Conservation (phyloP, 2,113 vertebrate species). For the Piaya cayana region DNA sequence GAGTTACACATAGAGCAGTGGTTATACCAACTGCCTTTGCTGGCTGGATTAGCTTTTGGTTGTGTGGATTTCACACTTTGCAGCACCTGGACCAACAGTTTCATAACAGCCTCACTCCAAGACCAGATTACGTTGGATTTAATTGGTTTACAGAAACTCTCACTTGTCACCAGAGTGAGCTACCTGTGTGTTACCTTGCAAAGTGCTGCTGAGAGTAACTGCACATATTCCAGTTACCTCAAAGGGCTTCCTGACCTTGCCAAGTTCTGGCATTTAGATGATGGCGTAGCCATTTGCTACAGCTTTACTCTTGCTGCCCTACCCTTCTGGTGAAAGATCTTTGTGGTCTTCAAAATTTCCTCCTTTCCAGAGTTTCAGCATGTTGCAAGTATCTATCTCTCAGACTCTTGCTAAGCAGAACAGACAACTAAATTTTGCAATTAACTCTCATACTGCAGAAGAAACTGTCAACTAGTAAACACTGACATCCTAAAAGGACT, state of each 20-base stretch:
- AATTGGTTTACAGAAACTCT: background rate
- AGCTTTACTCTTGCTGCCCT: background rate
- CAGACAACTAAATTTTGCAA: background rate
- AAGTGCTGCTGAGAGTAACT: background rate
- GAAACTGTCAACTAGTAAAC: constrained; percentile 35
- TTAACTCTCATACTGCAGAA: constrained; percentile 1
- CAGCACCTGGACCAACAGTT: background rate
- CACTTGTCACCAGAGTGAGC: background rate
- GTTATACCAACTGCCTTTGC: background rate
- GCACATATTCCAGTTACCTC: fast-evolving
- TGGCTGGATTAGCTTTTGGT: background rate
- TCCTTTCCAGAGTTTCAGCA: background rate
- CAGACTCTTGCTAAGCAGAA: constrained; percentile 9
- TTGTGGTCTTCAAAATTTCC: background rate
- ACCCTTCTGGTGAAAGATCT: background rate
- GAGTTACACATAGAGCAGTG: background rate
- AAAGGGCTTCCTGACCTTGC: background rate
- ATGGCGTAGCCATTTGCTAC: background rate
- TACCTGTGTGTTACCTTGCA: background rate
- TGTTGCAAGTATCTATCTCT: background rate
- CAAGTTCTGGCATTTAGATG: background rate
- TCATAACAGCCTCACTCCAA: background rate
- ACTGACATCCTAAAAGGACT: constrained; percentile 35
- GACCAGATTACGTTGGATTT: background rate
- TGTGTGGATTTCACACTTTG: background rate